A percentile compares a stretch with the other conserved stretches of the same genome.
Evolutionary conservation across 2,113 vertebrate species (phyloP).

Genomic region (Saguinus imperator): DNA sequence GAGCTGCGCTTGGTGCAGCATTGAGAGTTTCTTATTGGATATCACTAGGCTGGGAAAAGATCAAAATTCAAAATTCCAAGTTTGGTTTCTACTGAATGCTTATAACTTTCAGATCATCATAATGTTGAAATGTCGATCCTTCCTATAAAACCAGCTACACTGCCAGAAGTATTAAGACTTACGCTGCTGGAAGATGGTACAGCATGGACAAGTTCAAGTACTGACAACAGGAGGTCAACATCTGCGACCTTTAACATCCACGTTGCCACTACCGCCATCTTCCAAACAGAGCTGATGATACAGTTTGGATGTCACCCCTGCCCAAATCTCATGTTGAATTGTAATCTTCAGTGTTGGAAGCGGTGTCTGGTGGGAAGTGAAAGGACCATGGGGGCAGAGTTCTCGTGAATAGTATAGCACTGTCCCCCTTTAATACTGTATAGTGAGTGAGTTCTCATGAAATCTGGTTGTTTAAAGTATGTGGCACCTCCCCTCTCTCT

Average conservation of each 20-base stretch:
- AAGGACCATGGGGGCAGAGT: too few relatives aligned
- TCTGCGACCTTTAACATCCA: not conserved
- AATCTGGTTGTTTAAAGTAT: too few relatives aligned
- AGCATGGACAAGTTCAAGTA: not conserved
- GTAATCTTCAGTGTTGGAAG: too few relatives aligned
- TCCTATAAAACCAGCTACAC: not conserved
- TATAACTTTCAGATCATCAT: not conserved
- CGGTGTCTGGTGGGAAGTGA: too few relatives aligned
- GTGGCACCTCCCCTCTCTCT: too few relatives aligned
- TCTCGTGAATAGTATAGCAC: too few relatives aligned
- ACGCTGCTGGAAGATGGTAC: not conserved
- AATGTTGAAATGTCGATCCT: not conserved
- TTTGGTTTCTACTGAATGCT: not conserved
- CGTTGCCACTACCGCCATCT: rapidly evolving
- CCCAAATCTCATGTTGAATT: too few relatives aligned
- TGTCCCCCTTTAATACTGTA: too few relatives aligned
- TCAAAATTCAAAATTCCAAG: not conserved
- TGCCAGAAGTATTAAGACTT: not conserved
- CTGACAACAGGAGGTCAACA: not conserved
- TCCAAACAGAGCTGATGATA: not conserved
- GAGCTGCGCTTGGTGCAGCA: not conserved
- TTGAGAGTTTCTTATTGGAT: not conserved
- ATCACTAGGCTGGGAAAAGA: not conserved
- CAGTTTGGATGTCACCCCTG: too few relatives aligned
- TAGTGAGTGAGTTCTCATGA: too few relatives aligned